Conservation (phyloP, 2,888 invertebrate species). For the Alentia gelatinosa region DNA sequence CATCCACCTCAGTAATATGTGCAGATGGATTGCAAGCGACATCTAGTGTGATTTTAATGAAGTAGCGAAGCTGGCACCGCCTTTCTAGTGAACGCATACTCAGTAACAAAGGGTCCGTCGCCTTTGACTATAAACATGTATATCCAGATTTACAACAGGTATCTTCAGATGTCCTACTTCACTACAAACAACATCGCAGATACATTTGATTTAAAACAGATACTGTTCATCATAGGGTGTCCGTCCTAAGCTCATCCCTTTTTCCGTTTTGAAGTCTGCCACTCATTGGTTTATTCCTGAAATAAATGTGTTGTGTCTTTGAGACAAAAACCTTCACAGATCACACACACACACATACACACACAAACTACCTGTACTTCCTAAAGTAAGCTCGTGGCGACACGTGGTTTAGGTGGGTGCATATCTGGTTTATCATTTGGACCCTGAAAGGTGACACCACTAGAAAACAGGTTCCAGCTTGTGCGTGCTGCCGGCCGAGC, state of each 20-base stretch:
- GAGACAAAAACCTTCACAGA: constrained; percentile 2
- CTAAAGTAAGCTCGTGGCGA: too few species aligned
- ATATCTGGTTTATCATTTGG: background rate
- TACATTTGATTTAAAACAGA: too few species aligned
- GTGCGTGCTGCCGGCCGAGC: background rate
- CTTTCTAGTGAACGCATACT: background rate
- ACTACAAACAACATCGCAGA: too few species aligned
- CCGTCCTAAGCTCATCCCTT: background rate
- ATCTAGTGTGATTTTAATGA: constrained; percentile 41
- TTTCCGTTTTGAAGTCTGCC: background rate
- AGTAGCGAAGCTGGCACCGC: background rate
- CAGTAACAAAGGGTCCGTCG: background rate
- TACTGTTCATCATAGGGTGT: background rate
- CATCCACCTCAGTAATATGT: constrained; percentile 23
- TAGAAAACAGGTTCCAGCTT: background rate
- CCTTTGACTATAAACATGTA: background rate
- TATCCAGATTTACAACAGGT: too few species aligned
- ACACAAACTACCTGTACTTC: too few species aligned
- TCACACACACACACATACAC: background rate
- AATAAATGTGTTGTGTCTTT: background rate
- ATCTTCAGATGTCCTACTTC: too few species aligned
- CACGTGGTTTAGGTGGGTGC: too few species aligned
- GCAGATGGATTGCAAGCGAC: background rate
- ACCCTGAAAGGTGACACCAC: background rate
- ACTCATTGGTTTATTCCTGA: background rate